These are phyloP conservation scores for Hystrix cristata DNA, from an alignment of 2,113 vertebrate genomes.

Conservation along the genomic window DNA sequence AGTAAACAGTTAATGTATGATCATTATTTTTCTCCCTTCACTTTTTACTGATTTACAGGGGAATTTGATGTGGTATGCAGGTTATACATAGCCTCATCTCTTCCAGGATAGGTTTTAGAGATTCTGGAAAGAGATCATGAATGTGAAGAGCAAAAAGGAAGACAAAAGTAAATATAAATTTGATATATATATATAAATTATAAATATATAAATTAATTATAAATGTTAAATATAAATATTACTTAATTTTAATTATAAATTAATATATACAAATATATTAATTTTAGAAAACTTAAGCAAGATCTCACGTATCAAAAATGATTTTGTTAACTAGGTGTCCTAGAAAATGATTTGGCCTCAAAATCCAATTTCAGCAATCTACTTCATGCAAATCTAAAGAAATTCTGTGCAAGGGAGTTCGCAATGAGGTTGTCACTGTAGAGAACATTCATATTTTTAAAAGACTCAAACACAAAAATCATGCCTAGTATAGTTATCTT, in stretches of 20 bases:
- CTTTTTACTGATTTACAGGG: neutral
- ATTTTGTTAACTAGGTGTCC: conserved; percentile 26
- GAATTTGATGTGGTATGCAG: neutral
- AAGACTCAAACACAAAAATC: neutral
- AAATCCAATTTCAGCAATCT: conserved; percentile 55
- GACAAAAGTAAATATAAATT: conserved; percentile 29
- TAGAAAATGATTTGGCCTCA: conserved; percentile 17
- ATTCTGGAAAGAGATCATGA: neutral
- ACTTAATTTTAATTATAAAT: too few species aligned
- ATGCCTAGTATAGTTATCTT: neutral
- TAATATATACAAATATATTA: neutral
- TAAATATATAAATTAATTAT: too few species aligned
- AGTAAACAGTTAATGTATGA: conserved; percentile 23
- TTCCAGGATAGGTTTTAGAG: neutral
- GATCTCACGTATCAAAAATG: neutral
- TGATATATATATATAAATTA: too few species aligned
- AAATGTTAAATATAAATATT: too few species aligned
- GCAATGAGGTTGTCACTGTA: neutral
- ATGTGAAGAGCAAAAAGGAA: neutral
- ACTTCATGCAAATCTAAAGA: conserved; percentile 49
- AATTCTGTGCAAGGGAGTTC: neutral
- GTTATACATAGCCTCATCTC: neutral
- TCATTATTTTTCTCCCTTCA: neutral
- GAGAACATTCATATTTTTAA: neutral
- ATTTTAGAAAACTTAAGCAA: conserved; percentile 51